Evolutionary conservation across 2,888 invertebrate genomes (phyloP), one percentile per base, ranked within the genome.

Genomic region (Hyalella azteca): DNA sequence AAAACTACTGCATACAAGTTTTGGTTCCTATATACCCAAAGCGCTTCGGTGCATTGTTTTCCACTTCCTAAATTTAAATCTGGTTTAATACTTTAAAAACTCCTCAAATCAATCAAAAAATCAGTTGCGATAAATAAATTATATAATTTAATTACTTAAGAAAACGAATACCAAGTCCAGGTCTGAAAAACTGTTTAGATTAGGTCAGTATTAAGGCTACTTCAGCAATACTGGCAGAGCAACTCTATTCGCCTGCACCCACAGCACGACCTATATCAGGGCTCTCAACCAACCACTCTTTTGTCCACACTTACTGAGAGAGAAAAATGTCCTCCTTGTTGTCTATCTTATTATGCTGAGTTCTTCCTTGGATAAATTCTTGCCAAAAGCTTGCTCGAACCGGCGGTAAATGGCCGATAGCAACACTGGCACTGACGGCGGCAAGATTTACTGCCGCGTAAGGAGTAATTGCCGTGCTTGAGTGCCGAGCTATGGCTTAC

Each of bases 281-380:
- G 66, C 66, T 66, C 66, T 66, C 66, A 66, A 29, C 66, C 2
- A 36, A 19, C 29, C 13, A 36, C 66, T 66, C 36, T 66, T 66
- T 32, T 66, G 66, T 29, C 36, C 36, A 66, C 66, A 36, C 66
- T 66, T 32, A 19, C 66, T 66, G 66, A 66, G 66, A 36, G 66
- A 66, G 66, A 66, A 36, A 36, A 66, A 66, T 66, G 66, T 66
- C 66, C 66, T 66, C 66, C 29, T 39, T 54, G 39, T 39, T 66
- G 36, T 66, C 29, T 66, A 66, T 36, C 66, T 66, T 66, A 66
- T 66, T 66, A 66, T 66, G 26, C 66, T 66, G 36, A 66, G 36
- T 66, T 66, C 29, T 66, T 66, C 36, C 29, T 66, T 19, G 29
- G 36, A 36, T 36, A 66, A 36, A 66, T 66, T 66, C 66, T 22